A percentile compares a stretch with the other conserved stretches of the same genome.
phyloP scores from a whole-genome alignment of 2,113 vertebrate genomes.

The Pachycephala philippinensis region DNA sequence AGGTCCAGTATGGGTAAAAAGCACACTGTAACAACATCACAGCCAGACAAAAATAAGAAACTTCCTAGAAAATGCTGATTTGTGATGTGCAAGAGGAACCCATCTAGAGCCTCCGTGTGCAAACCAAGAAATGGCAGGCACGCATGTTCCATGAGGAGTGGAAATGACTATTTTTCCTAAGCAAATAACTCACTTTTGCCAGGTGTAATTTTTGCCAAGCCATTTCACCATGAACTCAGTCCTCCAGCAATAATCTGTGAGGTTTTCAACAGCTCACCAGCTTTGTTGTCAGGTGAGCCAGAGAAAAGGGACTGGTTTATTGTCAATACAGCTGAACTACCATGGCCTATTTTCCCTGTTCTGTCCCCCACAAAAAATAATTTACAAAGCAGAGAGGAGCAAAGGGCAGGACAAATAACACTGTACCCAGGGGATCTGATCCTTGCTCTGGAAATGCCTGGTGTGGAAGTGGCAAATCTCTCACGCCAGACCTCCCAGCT shows the following conservation, averaged over 20 bases:
- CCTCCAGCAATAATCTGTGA: background rate
- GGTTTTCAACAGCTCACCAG: background rate
- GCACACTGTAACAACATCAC: background rate
- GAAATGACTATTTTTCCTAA: background rate
- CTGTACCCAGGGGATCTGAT: background rate
- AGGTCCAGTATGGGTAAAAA: background rate
- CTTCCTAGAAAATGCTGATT: background rate
- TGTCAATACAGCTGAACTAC: background rate
- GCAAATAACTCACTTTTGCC: background rate
- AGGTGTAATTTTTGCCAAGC: background rate
- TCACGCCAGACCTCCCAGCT: background rate
- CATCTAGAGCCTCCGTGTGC: background rate
- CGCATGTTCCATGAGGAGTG: background rate
- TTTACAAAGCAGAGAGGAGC: background rate
- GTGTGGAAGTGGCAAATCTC: background rate
- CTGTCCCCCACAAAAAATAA: background rate
- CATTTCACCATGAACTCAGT: background rate
- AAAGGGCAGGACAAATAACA: background rate
- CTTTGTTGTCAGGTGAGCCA: background rate
- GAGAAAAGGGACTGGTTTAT: background rate
- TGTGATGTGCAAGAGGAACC: background rate
- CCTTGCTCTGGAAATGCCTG: background rate
- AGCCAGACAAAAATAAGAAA: background rate
- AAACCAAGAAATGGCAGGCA: background rate
- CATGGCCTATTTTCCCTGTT: background rate